Base-by-base conservation (phyloP, 92 coral and sea anemone genomes). In the Heliopora coerulea region DNA sequence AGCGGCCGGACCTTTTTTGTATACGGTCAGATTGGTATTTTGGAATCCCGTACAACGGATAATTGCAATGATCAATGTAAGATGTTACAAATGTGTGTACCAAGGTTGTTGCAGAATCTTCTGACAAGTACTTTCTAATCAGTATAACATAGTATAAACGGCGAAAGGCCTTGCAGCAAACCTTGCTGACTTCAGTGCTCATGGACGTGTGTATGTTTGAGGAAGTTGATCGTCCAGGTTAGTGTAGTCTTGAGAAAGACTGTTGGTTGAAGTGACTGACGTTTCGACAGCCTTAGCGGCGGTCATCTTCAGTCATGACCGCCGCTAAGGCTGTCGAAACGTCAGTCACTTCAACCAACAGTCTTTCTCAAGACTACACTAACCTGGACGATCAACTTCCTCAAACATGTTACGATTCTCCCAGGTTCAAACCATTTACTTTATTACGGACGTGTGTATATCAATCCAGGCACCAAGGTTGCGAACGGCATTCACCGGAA, bases 21-120 rank as follows among this genome's bases (percentile, higher is more conserved):
- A 69, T 34, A 15, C 61, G 57, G 18, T 54, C 59, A 12, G 21
- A 44, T 69, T 69, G 76, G 48, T 69, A 49, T 46, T 44, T 69
- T 69, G 76, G 76, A 69, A 54, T 69, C 33, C 41, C 59, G 30
- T 21, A 69, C 29, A 69, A 35, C 62, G 48, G 62, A 31, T 60
- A 49, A 54, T 70, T 40, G 42, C 75, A 68, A 68, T 68, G 42
- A 68, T 68, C 58, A 19, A 42, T 24, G 24, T 68, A 58, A 18
- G 57, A 42, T 25, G 57, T 68, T 15, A 68, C 19, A 21, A 48
- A 68, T 9, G 75, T 58, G 21, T 68, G 75, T 1, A 68, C 59
- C 39, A 68, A 40, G 39, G 42, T 68, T 42, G 40, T 68, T 1
- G 75, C 42, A 20, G 75, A 42, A 42, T 40, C 59, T 2, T 9